Percentiles rank a stretch among this genome's conserved stretches.
phyloP scores from a whole-genome alignment of 2,888 invertebrate genomes.

The Volucella bombylans region DNA sequence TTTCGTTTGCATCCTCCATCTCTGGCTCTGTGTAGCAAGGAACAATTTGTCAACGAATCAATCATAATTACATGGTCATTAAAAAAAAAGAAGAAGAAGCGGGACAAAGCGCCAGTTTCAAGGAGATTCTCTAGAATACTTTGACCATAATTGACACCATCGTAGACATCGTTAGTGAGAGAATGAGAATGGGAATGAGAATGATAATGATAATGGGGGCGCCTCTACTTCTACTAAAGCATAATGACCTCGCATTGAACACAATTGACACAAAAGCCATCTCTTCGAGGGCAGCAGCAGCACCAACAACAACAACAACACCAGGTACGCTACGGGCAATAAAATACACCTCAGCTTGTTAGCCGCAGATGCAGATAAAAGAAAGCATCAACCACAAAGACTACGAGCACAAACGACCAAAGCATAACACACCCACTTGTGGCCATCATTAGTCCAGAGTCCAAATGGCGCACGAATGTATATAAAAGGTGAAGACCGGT shows the following conservation, averaged over 20 bases:
- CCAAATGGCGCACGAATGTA: neutral
- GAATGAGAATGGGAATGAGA: neutral
- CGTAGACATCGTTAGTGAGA: conserved; percentile 52
- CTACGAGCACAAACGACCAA: too few relatives aligned
- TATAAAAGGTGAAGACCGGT: conserved; percentile 1
- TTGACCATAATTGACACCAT: conserved; percentile 8
- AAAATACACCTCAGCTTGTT: conserved; percentile 47
- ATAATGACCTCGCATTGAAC: conserved; percentile 65
- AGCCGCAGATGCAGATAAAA: conserved; percentile 31
- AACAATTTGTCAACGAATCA: conserved; percentile 70
- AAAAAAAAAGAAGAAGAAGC: conserved; percentile 23
- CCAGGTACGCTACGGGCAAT: conserved; percentile 34
- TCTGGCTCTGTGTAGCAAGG: neutral
- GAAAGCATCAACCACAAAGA: conserved; percentile 31
- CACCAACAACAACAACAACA: too few relatives aligned
- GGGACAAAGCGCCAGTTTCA: conserved; percentile 28
- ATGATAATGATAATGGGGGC: conserved; percentile 60
- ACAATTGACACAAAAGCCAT: conserved; percentile 65
- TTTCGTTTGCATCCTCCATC: neutral
- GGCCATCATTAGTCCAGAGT: conserved; percentile 48
- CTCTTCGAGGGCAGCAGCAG: conserved; percentile 1
- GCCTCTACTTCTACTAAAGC: conserved; percentile 23
- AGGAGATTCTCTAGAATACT: conserved; percentile 18
- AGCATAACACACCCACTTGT: conserved; percentile 57
- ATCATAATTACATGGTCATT: conserved; percentile 70